phyloP scores from a whole-genome alignment of 2,797 vertebrate species.

The Gallirallus australis region DNA sequence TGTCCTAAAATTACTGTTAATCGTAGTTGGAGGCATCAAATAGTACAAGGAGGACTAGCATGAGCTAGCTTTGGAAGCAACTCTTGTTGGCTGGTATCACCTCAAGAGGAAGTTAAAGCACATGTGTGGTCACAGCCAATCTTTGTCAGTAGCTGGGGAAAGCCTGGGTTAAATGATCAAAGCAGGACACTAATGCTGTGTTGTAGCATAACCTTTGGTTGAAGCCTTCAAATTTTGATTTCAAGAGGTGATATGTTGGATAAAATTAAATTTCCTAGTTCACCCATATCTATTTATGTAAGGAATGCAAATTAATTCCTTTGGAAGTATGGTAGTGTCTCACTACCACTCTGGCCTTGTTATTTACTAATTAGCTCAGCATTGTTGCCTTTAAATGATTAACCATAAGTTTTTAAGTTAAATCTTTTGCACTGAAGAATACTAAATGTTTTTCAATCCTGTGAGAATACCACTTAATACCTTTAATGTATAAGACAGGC shows the following conservation, averaged over 20 bases:
- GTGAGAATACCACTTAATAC: constrained; percentile 29
- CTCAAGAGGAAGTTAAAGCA: constrained; percentile 74
- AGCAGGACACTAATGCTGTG: constrained; percentile 81
- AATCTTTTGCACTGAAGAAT: constrained; percentile 52
- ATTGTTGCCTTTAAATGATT: constrained; percentile 32
- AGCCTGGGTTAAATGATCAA: constrained; percentile 87
- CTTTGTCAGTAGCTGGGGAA: constrained; percentile 83
- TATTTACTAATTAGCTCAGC: constrained; percentile 51
- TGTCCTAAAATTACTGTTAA: neutral
- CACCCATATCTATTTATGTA: constrained; percentile 23
- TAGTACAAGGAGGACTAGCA: neutral
- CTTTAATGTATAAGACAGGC: constrained; percentile 52
- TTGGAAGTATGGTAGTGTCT: constrained; percentile 15
- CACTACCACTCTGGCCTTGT: constrained; percentile 13
- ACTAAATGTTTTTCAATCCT: constrained; percentile 55
- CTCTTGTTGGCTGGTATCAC: constrained; percentile 41
- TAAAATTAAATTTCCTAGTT: constrained; percentile 55
- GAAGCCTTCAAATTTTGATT: constrained; percentile 82
- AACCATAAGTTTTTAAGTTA: constrained; percentile 57
- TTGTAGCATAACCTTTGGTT: constrained; percentile 83
- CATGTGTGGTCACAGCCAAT: constrained; percentile 87
- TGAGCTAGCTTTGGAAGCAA: constrained; percentile 37
- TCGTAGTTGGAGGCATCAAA: neutral
- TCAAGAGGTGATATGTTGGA: constrained; percentile 52
- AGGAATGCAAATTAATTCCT: constrained; percentile 42